Conservation (phyloP, 1,140 invertebrate species). For the Cepaea nemoralis region DNA sequence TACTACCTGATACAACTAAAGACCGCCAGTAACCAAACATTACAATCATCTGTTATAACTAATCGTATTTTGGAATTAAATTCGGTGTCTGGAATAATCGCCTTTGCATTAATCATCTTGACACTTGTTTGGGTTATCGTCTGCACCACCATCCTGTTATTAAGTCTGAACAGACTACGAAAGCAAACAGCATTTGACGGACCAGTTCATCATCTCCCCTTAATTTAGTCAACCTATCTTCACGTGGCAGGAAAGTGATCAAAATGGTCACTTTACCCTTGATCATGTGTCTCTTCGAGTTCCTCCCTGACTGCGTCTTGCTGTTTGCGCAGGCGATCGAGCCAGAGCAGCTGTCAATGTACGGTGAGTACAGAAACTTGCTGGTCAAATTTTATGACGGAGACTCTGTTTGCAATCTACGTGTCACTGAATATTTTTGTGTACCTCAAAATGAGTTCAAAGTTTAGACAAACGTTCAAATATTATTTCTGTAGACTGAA, state of each 20-base stretch:
- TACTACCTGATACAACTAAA: no score
- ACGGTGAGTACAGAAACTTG: neutral
- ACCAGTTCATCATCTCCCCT: neutral
- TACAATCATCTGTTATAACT: no score
- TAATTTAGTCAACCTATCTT: neutral
- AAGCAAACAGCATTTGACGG: neutral
- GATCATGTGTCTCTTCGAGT: neutral
- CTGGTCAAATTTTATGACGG: neutral
- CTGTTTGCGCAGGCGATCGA: neutral
- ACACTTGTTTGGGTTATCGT: neutral
- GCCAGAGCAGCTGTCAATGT: neutral
- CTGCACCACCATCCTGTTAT: neutral
- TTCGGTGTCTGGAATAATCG: neutral
- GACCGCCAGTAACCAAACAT: no score
- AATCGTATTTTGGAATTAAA: neutral
- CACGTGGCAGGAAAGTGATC: constrained; percentile 1
- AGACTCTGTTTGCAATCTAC: no score
- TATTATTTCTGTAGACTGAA: no score
- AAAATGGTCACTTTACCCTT: neutral
- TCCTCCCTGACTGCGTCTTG: neutral
- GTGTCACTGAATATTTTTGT: no score
- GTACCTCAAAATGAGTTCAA: no score
- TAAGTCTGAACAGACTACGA: no score
- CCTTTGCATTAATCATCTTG: neutral
- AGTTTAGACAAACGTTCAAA: no score